These are phyloP conservation scores for Drosophila anceps DNA, from an alignment of 2,888 invertebrate genomes.

Conservation along the genomic window DNA sequence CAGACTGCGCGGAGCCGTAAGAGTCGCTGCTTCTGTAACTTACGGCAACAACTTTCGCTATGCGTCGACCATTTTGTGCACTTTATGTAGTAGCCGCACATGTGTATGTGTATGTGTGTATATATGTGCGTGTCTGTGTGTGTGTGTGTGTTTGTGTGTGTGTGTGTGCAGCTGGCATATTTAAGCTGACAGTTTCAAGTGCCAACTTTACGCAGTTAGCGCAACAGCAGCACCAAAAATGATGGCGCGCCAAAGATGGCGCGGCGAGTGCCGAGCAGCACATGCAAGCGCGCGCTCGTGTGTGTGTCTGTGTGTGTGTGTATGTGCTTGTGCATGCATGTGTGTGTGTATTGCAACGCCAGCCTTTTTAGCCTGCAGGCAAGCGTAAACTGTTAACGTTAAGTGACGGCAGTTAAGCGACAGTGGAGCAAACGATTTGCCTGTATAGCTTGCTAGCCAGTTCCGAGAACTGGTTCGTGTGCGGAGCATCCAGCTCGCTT, in stretches of 20 bases:
- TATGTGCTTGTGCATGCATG: constrained; percentile 24
- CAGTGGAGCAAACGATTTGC: constrained; percentile 60
- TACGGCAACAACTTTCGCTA: constrained; percentile 73
- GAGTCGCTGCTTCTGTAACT: constrained; percentile 63
- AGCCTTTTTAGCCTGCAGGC: constrained; percentile 79
- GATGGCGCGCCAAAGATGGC: constrained; percentile 69
- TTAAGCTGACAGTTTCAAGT: constrained; percentile 81
- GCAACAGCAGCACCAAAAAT: constrained; percentile 76
- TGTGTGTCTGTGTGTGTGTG: constrained; percentile 22
- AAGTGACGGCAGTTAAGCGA: constrained; percentile 79
- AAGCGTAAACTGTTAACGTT: constrained; percentile 80
- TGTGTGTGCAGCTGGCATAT: constrained; percentile 74
- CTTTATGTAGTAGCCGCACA: constrained; percentile 69
- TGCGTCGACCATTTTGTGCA: constrained; percentile 75
- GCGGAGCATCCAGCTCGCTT: background rate
- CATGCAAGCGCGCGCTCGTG: background rate
- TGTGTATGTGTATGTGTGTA: constrained; percentile 55
- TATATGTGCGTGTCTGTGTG: constrained; percentile 14
- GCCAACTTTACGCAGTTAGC: constrained; percentile 80
- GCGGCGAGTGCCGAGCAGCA: constrained; percentile 10
- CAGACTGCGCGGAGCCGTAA: constrained; percentile 58
- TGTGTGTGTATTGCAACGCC: constrained; percentile 67
- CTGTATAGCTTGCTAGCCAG: background rate
- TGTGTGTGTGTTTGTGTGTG: constrained; percentile 38
- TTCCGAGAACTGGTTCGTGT: constrained; percentile 16